A percentile compares a stretch with the other conserved stretches of the same genome.
Conservation (phyloP, 2,797 vertebrate genomes). For the Notolepis coatsorum region DNA sequence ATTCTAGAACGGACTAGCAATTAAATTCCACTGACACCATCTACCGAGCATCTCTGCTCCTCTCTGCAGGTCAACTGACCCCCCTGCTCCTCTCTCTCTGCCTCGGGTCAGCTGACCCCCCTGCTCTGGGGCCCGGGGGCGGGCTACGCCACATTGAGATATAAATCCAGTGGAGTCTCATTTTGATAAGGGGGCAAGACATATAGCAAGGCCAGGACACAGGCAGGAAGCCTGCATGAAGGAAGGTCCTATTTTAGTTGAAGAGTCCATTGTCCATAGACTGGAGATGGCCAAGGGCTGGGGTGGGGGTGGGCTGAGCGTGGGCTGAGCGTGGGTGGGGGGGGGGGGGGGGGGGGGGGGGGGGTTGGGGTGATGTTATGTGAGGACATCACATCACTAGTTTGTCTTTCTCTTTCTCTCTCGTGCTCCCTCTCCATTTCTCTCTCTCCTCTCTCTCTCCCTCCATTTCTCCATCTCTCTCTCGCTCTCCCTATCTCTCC, state of each 20-base stretch:
- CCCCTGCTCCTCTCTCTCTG: conserved; percentile 16
- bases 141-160: conserved; percentile 24
- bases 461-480: conserved; percentile 9
- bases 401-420: conserved; percentile 17
- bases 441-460: conserved; percentile 28
- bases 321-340: conserved; percentile 43
- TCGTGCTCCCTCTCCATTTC: neutral
- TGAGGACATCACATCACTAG: conserved; percentile 41
- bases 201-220: conserved; percentile 57
- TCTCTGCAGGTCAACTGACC: too few relatives aligned
- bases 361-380: conserved; percentile 52
- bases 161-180: conserved; percentile 54
- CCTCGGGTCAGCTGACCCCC: conserved; percentile 3
- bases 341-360: conserved; percentile 44
- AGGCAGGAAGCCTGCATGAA: conserved; percentile 71
- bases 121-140: conserved; percentile 19
- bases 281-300: conserved; percentile 42
- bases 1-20: too few relatives aligned
- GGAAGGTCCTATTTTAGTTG: conserved; percentile 79
- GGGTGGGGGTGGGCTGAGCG: conserved; percentile 35
- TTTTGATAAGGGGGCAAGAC: conserved; percentile 65
- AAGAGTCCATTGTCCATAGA: conserved; percentile 73
- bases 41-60: conserved; percentile 3
- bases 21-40: too few relatives aligned
- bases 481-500: neutral